These are phyloP conservation scores for Capreolus pygargus DNA, from an alignment of 2,113 vertebrate genomes.

Conservation along the genomic window DNA sequence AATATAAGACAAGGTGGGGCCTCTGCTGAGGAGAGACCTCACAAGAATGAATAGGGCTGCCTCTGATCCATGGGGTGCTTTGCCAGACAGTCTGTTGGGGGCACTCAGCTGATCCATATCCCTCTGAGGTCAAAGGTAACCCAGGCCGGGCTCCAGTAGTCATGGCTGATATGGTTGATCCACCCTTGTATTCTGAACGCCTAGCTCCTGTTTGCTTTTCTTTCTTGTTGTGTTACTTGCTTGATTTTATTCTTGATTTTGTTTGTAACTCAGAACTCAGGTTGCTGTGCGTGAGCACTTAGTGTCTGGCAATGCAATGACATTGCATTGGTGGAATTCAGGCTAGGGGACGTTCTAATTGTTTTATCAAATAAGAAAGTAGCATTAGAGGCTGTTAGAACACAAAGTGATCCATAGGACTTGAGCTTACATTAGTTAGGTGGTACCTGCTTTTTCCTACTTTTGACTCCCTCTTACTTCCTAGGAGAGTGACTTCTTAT, in stretches of 20 bases:
- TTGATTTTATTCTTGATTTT: not conserved
- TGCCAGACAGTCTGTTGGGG: not conserved
- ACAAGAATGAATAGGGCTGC: no score
- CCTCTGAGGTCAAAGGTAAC: not conserved
- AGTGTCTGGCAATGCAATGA: not conserved
- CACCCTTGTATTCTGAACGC: not conserved
- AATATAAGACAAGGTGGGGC: not conserved
- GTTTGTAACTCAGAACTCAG: not conserved
- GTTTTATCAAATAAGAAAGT: not conserved
- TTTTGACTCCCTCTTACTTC: not conserved
- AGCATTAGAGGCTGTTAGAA: not conserved
- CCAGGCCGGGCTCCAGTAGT: accelerated
- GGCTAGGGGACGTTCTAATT: not conserved
- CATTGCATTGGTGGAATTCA: not conserved
- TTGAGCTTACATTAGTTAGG: not conserved
- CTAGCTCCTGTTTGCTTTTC: not conserved
- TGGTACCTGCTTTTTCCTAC: not conserved
- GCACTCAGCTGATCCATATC: not conserved
- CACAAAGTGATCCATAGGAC: not conserved
- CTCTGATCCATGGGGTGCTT: not conserved
- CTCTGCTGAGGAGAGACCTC: not conserved
- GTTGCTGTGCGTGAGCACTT: not conserved
- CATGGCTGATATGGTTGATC: accelerated
- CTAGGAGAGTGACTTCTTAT: not conserved
- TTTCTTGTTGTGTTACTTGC: not conserved